Conservation (phyloP, 2,113 vertebrate species). For the Fregata magnificens region DNA sequence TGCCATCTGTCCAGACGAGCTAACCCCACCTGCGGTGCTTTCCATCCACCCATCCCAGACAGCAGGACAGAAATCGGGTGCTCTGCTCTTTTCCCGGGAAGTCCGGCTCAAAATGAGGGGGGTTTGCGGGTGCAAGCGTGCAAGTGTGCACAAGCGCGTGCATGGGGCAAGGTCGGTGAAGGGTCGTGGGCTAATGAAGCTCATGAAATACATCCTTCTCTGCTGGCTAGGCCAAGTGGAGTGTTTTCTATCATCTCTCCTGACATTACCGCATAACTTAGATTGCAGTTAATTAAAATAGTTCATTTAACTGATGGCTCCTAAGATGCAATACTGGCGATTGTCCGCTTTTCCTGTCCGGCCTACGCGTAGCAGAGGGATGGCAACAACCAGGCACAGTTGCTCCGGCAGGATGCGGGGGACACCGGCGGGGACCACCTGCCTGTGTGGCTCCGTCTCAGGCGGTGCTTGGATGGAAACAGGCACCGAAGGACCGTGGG, state of each 20-base stretch:
- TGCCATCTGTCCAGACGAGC: fast-evolving
- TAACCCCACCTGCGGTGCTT: fast-evolving
- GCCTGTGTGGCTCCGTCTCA: fast-evolving
- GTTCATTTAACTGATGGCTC: neutral
- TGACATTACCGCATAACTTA: neutral
- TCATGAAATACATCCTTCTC: neutral
- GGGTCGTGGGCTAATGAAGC: neutral
- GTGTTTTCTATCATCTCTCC: neutral
- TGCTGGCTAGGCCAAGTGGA: neutral
- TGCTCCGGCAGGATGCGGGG: neutral
- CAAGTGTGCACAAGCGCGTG: fast-evolving
- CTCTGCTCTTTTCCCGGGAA: fast-evolving
- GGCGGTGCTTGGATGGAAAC: neutral
- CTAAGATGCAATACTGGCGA: neutral
- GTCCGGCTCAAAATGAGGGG: fast-evolving
- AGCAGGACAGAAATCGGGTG: fast-evolving
- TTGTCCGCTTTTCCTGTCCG: neutral
- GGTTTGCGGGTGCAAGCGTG: neutral
- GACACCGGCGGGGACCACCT: fast-evolving
- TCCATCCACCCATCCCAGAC: fast-evolving
- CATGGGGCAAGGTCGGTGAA: fast-evolving
- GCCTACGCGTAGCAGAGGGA: neutral
- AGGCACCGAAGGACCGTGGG: fast-evolving
- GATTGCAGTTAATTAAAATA: neutral
- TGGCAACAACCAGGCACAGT: neutral